Conservation (phyloP, 2,888 invertebrate species). For the Caenorhabditis sp. region DNA sequence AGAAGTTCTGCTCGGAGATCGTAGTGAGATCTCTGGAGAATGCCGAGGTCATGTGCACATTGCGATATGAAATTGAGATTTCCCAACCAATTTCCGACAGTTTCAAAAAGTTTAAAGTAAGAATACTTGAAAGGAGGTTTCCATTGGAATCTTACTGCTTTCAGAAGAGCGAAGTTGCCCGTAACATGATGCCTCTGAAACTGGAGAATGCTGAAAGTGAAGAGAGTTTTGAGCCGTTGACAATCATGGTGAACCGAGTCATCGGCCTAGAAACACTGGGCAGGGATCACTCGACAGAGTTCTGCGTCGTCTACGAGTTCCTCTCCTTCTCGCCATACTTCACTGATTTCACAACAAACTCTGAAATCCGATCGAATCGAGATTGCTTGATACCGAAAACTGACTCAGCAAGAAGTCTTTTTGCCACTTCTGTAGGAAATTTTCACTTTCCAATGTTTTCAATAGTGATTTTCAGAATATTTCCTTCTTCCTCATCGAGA, state of each 20-base stretch:
- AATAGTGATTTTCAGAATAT: conserved; percentile 67
- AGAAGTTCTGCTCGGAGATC: conserved; percentile 56
- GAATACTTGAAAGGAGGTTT: background rate
- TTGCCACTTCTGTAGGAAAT: conserved; percentile 30
- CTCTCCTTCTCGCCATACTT: conserved; percentile 71
- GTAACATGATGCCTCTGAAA: conserved; percentile 47
- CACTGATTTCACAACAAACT: conserved; percentile 62
- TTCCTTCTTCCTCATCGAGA: conserved; percentile 69
- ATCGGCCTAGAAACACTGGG: conserved; percentile 39
- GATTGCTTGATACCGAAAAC: conserved; percentile 53
- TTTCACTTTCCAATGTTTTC: background rate
- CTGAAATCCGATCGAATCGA: conserved; percentile 48
- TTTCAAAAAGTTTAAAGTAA: conserved; percentile 52
- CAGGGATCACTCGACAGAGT: conserved; percentile 31
- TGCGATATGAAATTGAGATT: conserved; percentile 56
- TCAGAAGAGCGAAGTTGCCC: conserved; percentile 47
- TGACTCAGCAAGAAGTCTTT: conserved; percentile 36
- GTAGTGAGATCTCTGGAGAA: conserved; percentile 46
- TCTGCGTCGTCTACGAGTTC: conserved; percentile 71
- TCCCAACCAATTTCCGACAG: conserved; percentile 45
- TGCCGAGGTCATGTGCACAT: conserved; percentile 47
- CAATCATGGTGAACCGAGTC: conserved; percentile 50
- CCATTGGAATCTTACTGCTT: background rate
- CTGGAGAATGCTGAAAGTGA: conserved; percentile 17
- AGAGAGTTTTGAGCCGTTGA: conserved; percentile 46